Base-by-base conservation (phyloP, 2,113 vertebrate species). In the Cinclus cinclus region DNA sequence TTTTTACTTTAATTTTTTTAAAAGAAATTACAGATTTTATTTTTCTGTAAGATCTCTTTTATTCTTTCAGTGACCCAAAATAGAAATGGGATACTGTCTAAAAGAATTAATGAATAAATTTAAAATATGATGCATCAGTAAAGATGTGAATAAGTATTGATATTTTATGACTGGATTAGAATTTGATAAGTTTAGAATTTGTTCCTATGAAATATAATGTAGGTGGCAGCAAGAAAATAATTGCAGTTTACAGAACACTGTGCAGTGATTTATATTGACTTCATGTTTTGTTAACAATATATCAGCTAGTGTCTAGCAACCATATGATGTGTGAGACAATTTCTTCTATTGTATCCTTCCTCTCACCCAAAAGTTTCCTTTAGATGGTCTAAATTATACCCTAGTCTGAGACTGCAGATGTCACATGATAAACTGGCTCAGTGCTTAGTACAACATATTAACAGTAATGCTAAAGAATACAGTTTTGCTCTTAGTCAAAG, bases 261-360 rank as follows among this genome's bases (percentile, higher is more conserved):
- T 62, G 3, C 23, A 70, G 9, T 82, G 30, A 82, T 78, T 78
- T 96, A 63, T 68, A 37, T 5, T 59, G 5, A 2, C 5, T 39
- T 75, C 56, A 18, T 30, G 2, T 63, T 75, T 85, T 75, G 21
- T 27, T 59, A 59, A 59, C 19, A 16, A 30, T 75, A 22, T 21
- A 50, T 75, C 30, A 78, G 1, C 18, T 37, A 35, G 11, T 13
- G 16, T 83, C 16, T 52, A 35, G 41, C 35, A 41, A 63, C 13
- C 4, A 3, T 59, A 37, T 19, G 15, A 56, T n/a, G 4, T 0
- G 0, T 39, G 15, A 84, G 2, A 7, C 6, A 91, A 69, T 58
- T 74, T 74, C 16, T 67, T 75, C 11, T 46, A 13, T 20, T 58
- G 4, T 5, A 86, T 67, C 23, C 19, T 70, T 75, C 19, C 22